phyloP scores from a whole-genome alignment of 2,888 invertebrate species.

The Agrotis exclamationis region DNA sequence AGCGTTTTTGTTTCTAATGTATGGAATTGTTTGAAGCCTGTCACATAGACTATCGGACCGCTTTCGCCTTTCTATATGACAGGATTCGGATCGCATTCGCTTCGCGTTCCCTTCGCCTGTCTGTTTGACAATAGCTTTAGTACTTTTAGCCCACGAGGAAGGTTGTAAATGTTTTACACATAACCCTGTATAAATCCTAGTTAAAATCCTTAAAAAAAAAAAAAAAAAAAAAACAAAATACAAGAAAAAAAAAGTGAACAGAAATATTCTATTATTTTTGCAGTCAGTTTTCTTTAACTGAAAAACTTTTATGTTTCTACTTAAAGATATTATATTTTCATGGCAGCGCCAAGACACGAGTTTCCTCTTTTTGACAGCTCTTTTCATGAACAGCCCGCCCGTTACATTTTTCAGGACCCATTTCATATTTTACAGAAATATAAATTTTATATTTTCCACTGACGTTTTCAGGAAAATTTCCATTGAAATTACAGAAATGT shows the following conservation, averaged over 20 bases:
- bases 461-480: background rate
- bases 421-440: slow-evolving; percentile 31
- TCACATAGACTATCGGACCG: no score
- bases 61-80: no score
- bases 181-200: no score
- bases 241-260: background rate
- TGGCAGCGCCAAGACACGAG: background rate
- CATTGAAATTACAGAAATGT: background rate
- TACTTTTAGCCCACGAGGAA: no score
- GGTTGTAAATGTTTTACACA: no score
- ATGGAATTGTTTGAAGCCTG: no score
- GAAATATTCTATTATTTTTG: background rate
- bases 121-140: no score
- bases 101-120: no score
- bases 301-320: slow-evolving; percentile 12
- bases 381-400: slow-evolving; percentile 13
- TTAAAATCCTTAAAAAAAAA: background rate
- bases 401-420: slow-evolving; percentile 16
- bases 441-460: background rate
- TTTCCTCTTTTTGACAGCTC: slow-evolving; percentile 32
- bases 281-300: slow-evolving; percentile 14
- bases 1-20: no score
- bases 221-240: background rate
- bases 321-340: background rate
- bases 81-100: no score